These are phyloP conservation scores for Miniopterus natalensis DNA, from an alignment of 2,113 vertebrate species.

Conservation along the genomic window DNA sequence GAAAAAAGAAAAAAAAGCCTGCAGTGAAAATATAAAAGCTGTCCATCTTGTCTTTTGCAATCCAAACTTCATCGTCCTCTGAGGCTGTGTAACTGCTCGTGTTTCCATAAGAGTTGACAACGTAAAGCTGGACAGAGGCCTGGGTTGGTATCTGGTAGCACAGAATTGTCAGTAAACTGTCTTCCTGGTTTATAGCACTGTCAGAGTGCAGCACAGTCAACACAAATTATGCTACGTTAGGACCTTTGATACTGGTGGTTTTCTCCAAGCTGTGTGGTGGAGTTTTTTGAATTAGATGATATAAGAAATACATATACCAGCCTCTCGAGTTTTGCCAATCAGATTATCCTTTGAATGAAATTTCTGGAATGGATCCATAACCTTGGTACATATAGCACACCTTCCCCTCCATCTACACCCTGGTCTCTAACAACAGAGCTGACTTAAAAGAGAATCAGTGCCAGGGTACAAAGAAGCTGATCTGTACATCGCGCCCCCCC, in stretches of 20 bases:
- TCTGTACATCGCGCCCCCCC: not conserved
- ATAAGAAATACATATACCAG: constrained; percentile 49
- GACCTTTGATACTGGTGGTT: constrained; percentile 40
- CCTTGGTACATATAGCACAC: not conserved
- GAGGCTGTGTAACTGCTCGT: constrained; percentile 80
- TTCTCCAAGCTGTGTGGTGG: constrained; percentile 1
- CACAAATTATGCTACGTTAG: constrained; percentile 68
- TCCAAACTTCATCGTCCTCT: constrained; percentile 85
- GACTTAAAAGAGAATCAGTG: not conserved
- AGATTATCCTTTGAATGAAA: constrained; percentile 59
- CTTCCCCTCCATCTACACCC: not conserved
- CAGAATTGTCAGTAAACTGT: constrained; percentile 81
- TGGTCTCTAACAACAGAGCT: not conserved
- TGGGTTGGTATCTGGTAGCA: constrained; percentile 79
- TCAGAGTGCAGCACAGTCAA: constrained; percentile 62
- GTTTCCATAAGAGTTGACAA: constrained; percentile 84
- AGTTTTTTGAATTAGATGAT: constrained; percentile 44
- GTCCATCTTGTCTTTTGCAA: constrained; percentile 84
- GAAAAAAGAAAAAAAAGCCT: constrained; percentile 77
- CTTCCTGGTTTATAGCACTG: constrained; percentile 77
- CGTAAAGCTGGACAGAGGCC: constrained; percentile 82
- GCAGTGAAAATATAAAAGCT: constrained; percentile 86
- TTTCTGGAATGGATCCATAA: not conserved
- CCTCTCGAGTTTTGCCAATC: constrained; percentile 57
- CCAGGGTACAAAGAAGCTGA: not conserved